Conservation (phyloP, 1,140 invertebrate genomes). For the Drosophila leontia region DNA sequence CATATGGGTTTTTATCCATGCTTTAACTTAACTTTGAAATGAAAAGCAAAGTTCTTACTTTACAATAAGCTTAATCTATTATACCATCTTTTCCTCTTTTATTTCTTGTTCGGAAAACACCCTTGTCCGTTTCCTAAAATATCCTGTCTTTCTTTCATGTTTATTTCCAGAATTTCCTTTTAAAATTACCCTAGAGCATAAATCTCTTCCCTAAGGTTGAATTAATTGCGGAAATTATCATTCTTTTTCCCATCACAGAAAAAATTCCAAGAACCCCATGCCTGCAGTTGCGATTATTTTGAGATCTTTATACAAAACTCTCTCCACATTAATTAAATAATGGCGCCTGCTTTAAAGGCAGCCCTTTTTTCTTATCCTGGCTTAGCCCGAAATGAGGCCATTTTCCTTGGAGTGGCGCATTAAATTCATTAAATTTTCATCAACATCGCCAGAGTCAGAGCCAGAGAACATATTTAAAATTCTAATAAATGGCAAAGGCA, state of each 20-base stretch:
- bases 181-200: not conserved
- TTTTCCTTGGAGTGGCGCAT: conserved; percentile 41
- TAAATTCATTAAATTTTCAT: conserved; percentile 83
- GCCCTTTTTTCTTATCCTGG: conserved; percentile 22
- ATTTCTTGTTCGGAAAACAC: not conserved
- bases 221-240: conserved; percentile 12
- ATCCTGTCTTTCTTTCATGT: conserved; percentile 9
- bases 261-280: conserved; percentile 9
- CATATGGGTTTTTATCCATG: not conserved
- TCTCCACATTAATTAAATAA: conserved; percentile 40
- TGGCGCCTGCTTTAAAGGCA: conserved; percentile 28
- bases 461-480: conserved; percentile 70
- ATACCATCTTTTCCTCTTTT: not conserved
- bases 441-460: conserved; percentile 50
- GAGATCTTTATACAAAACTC: conserved; percentile 23
- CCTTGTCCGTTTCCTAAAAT: not conserved
- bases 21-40: not conserved
- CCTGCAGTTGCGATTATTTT: conserved; percentile 26
- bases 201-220: conserved; percentile 2
- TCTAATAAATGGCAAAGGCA: conserved; percentile 66
- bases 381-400: conserved; percentile 26
- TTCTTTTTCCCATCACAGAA: not conserved
- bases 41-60: not conserved
- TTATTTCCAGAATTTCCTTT: conserved; percentile 30
- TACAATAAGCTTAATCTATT: not conserved